phyloP scores from a whole-genome alignment of 2,888 invertebrate species.

The Rhagophthalmus giganteus region DNA sequence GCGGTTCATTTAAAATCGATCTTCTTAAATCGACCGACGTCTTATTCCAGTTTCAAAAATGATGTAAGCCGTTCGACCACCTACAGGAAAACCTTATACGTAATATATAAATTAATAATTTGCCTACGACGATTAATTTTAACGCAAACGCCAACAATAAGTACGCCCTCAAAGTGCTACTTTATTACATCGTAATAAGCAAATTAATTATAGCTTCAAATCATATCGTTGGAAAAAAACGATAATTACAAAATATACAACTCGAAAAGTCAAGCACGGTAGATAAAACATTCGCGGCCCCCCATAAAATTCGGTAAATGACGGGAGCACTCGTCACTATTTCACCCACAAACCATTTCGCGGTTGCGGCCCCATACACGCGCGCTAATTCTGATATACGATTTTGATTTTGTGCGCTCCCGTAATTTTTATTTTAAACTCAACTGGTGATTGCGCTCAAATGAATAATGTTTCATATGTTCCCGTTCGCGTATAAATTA shows the following conservation, averaged over 20 bases:
- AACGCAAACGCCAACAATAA: too few relatives aligned
- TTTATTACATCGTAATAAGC: too few relatives aligned
- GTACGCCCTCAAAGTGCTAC: too few relatives aligned
- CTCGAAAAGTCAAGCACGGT: background rate
- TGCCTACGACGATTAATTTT: too few relatives aligned
- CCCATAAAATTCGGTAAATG: constrained; percentile 52
- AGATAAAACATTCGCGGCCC: constrained; percentile 29
- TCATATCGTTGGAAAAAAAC: too few relatives aligned
- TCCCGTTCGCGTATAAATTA: constrained; percentile 12
- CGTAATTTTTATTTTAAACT: constrained; percentile 42
- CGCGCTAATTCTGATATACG: constrained; percentile 53
- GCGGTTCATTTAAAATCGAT: too few relatives aligned
- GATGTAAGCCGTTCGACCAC: too few relatives aligned
- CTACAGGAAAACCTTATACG: too few relatives aligned
- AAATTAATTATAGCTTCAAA: background rate
- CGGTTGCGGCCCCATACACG: constrained; percentile 50
- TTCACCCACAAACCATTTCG: constrained; percentile 51
- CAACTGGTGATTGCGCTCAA: constrained; percentile 31
- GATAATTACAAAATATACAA: background rate
- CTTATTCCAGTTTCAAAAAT: too few relatives aligned
- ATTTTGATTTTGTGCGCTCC: constrained; percentile 50
- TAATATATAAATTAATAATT: too few relatives aligned
- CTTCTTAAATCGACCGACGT: too few relatives aligned
- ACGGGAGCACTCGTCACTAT: constrained; percentile 54
- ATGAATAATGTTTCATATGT: constrained; percentile 21